phyloP scores from a whole-genome alignment of 2,113 vertebrate genomes.

The Rhinoderma darwinii region DNA sequence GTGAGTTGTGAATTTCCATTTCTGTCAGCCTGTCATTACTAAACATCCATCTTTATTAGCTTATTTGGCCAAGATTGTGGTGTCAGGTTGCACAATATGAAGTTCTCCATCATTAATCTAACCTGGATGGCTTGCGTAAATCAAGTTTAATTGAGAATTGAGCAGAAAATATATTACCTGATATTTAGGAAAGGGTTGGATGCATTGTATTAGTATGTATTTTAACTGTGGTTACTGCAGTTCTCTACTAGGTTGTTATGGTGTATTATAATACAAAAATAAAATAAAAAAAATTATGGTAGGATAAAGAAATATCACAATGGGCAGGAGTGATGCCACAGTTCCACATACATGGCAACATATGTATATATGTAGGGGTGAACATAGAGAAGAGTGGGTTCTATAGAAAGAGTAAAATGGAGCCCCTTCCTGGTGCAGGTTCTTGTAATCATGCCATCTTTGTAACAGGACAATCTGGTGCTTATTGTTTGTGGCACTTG shows the following conservation, averaged over 20 bases:
- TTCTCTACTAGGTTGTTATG: neutral
- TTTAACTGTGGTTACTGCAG: neutral
- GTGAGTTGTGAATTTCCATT: conserved; percentile 30
- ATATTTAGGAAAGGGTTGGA: neutral
- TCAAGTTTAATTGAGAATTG: neutral
- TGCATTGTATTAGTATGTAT: neutral
- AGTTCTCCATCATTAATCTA: conserved; percentile 46
- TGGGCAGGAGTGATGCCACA: too few species aligned
- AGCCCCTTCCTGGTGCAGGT: too few species aligned
- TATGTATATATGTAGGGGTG: too few species aligned
- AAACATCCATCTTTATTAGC: conserved; percentile 54
- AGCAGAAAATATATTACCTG: neutral
- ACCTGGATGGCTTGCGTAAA: conserved; percentile 21
- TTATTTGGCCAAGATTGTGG: conserved; percentile 39
- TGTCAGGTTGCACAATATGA: conserved; percentile 52
- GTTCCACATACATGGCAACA: too few species aligned
- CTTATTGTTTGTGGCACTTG: too few species aligned
- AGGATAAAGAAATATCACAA: too few species aligned
- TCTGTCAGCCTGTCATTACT: neutral
- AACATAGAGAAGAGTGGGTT: too few species aligned
- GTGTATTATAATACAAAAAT: too few species aligned
- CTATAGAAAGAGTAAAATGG: too few species aligned
- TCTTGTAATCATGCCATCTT: too few species aligned
- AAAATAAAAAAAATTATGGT: too few species aligned
- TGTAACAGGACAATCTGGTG: too few species aligned